Percentiles rank a stretch among this genome's conserved stretches.
phyloP scores from a whole-genome alignment of 64 coral and sea anemone genomes.

The Montipora sp. region DNA sequence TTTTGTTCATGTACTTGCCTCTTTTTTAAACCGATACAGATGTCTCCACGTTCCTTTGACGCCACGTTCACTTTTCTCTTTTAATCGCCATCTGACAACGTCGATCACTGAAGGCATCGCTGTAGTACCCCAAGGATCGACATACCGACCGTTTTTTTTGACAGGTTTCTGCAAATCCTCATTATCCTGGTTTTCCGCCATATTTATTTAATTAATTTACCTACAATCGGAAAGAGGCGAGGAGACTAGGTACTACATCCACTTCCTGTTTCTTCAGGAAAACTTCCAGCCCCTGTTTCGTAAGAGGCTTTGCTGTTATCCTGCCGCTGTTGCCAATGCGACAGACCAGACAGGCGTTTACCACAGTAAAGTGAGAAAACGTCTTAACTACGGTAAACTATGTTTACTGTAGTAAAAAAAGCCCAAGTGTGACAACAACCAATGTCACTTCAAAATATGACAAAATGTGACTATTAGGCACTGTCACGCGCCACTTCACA shows the following conservation, averaged over 20 bases:
- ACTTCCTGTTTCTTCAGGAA: too few species aligned
- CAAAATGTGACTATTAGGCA: too few species aligned
- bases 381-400: too few species aligned
- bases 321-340: too few species aligned
- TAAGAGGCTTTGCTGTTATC: too few species aligned
- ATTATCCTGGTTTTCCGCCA: not conserved
- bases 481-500: too few species aligned
- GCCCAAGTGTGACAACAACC: too few species aligned
- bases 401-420: too few species aligned
- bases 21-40: slow-evolving; percentile 33
- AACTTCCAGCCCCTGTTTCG: too few species aligned
- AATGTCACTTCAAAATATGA: too few species aligned
- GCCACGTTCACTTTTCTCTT: slow-evolving; percentile 54
- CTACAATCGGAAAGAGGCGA: not conserved
- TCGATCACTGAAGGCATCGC: slow-evolving; percentile 14
- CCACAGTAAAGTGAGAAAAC: too few species aligned
- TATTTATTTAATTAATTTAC: not conserved
- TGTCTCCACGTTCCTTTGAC: slow-evolving; percentile 34
- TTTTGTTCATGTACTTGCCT: not conserved
- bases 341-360: too few species aligned
- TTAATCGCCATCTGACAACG: slow-evolving; percentile 22
- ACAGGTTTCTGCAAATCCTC: slow-evolving; percentile 16
- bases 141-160: slow-evolving; percentile 53
- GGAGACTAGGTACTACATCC: not conserved
- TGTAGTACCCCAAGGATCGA: slow-evolving; percentile 53